A percentile compares a stretch with the other conserved stretches of the same genome.
These are phyloP conservation scores for Ericerus pela DNA, from an alignment of 1,140 invertebrate species.

Conservation along the genomic window DNA sequence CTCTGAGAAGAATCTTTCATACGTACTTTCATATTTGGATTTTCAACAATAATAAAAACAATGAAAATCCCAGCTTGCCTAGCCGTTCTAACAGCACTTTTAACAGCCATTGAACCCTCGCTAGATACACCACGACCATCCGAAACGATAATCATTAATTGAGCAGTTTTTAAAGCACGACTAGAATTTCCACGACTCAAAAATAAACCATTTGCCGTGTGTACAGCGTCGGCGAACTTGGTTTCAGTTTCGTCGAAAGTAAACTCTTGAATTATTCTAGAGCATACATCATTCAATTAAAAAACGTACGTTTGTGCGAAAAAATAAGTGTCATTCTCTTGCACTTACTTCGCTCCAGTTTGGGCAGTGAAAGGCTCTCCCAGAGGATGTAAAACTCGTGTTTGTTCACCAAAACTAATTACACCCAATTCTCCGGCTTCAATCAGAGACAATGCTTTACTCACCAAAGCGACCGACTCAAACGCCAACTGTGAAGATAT, in stretches of 20 bases:
- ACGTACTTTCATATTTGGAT: slow-evolving; percentile 70
- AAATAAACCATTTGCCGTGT: slow-evolving; percentile 59
- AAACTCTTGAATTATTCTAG: slow-evolving; percentile 52
- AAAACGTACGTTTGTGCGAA: no score
- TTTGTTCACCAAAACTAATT: slow-evolving; percentile 80
- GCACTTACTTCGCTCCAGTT: slow-evolving; percentile 49
- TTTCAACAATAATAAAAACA: slow-evolving; percentile 91
- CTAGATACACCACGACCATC: slow-evolving; percentile 86
- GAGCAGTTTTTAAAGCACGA: slow-evolving; percentile 48
- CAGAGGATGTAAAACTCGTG: slow-evolving; percentile 69
- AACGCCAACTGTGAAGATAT: slow-evolving; percentile 54
- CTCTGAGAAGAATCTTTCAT: no score
- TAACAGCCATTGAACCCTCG: slow-evolving; percentile 67
- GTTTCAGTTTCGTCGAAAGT: slow-evolving; percentile 70
- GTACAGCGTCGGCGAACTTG: slow-evolving; percentile 58
- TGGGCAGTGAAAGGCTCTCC: slow-evolving; percentile 69
- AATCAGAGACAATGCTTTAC: slow-evolving; percentile 75
- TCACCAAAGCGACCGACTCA: slow-evolving; percentile 83
- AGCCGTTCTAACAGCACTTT: slow-evolving; percentile 61
- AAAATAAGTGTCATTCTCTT: no score
- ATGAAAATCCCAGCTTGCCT: slow-evolving; percentile 72
- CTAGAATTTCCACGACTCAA: slow-evolving; percentile 31
- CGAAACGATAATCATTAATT: slow-evolving; percentile 80
- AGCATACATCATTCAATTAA: no score
- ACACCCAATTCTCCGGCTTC: slow-evolving; percentile 86